Evolutionary conservation across 2,888 invertebrate species (phyloP), one percentile per base, ranked within the genome.

Genomic region (Neoaliturus tenellus): DNA sequence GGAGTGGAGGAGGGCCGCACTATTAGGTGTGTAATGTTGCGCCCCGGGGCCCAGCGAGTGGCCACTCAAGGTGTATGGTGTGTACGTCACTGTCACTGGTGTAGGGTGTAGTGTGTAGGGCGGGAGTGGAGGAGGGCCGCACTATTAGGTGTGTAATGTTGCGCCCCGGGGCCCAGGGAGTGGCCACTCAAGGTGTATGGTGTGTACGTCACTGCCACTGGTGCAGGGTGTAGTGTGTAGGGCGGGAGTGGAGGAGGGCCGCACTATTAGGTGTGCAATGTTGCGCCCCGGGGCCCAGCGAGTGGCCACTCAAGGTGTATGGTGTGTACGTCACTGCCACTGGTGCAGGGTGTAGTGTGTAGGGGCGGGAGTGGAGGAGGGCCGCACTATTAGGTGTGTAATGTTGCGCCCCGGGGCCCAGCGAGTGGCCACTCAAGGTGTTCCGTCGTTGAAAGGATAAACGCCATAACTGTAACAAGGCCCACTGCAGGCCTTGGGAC

Each of bases 381-480:
- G 39, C 35, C 39, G 35, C 4, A 31, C 39, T 35, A 69, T 69
- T 33, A 69, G 69, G 35, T 69, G 67, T 67, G 69, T 69, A 69
- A 69, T 69, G 69, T 69, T 39, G n/a, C 10, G 69, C 69, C 69
- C 35, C 20, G n/a, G 69, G 69, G 39, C 17, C 31, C 67, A 55
- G 67, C 31, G 67, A 28, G 39, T 20, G 69, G 69, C 69, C 39
- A 39, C 35, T 69, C 69, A 67, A 67, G 67, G 67, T 67, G 67
- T 67, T 67, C 67, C 31, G 67, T 17, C 31, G 33, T 33, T 67
- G 67, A 67, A 67, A 67, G 67, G 67, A 67, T 67, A 67, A 67
- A 33, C 67, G 67, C 35, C 69, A 69, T 69, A 69, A 69, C 28
- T 69, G 69, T 69, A 69, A 69, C 69, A 69, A 69, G 69, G 69